phyloP scores from a whole-genome alignment of 2,888 invertebrate genomes.

The Brachypterus glaber region DNA sequence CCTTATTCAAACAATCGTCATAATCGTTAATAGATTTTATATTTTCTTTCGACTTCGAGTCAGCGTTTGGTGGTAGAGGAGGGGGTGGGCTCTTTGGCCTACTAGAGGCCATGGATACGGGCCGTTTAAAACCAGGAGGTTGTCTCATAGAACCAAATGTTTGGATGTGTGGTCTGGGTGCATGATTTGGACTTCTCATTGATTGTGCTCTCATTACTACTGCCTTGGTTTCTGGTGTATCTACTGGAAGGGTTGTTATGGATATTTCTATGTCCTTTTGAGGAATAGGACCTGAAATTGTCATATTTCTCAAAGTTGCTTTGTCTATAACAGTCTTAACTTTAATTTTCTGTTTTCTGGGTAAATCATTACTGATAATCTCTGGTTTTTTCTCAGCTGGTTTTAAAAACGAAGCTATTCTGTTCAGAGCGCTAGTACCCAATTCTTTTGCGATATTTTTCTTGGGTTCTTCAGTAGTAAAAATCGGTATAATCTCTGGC shows the following conservation, averaged over 20 bases:
- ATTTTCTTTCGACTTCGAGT: background rate
- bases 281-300: constrained; percentile 77
- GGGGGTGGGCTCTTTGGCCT: constrained; percentile 72
- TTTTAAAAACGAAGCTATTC: constrained; percentile 68
- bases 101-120: constrained; percentile 60
- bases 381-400: constrained; percentile 47
- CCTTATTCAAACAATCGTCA: constrained; percentile 69
- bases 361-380: constrained; percentile 48
- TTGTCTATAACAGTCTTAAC: constrained; percentile 60
- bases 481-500: constrained; percentile 32
- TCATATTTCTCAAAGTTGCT: constrained; percentile 60
- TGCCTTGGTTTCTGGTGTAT: constrained; percentile 45
- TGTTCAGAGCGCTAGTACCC: constrained; percentile 50
- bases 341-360: constrained; percentile 50
- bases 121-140: constrained; percentile 52
- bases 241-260: constrained; percentile 51
- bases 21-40: constrained; percentile 37
- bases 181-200: constrained; percentile 53
- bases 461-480: constrained; percentile 30
- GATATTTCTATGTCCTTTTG: constrained; percentile 57
- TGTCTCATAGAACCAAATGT: constrained; percentile 79
- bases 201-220: constrained; percentile 73
- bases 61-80: constrained; percentile 50
- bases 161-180: constrained; percentile 51
- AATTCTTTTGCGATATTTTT: constrained; percentile 45